These are phyloP conservation scores for Tetrao urogallus DNA, from an alignment of 2,113 vertebrate genomes.

Conservation along the genomic window DNA sequence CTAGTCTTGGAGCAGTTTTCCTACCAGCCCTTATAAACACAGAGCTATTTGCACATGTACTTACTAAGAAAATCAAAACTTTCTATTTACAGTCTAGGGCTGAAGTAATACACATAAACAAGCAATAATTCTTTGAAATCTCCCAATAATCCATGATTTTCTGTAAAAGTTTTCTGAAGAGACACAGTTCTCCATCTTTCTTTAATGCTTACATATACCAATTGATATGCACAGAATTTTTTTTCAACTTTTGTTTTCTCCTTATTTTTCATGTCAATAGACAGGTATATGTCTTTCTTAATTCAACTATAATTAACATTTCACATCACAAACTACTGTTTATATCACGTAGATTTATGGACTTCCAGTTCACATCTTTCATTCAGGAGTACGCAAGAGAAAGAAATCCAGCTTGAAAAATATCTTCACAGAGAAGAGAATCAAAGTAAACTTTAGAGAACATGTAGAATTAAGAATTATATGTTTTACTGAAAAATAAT, in stretches of 20 bases:
- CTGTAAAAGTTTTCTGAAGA: too few species aligned
- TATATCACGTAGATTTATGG: not conserved
- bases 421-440: not conserved
- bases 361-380: not conserved
- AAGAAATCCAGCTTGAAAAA: fast-evolving
- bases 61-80: not conserved
- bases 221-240: not conserved
- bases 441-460: not conserved
- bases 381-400: not conserved
- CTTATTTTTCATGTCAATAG: not conserved
- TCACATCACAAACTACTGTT: not conserved
- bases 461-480: not conserved
- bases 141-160: not conserved
- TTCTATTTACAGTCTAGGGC: not conserved
- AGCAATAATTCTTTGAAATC: not conserved
- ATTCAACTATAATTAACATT: not conserved
- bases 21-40: not conserved
- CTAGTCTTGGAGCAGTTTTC: not conserved
- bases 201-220: not conserved
- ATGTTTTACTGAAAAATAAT: not conserved
- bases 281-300: not conserved
- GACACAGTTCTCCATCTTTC: not conserved
- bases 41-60: not conserved
- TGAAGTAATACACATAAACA: not conserved
- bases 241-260: not conserved